These are phyloP conservation scores for Vanessa atalanta DNA, from an alignment of 1,140 invertebrate species.

Conservation along the genomic window DNA sequence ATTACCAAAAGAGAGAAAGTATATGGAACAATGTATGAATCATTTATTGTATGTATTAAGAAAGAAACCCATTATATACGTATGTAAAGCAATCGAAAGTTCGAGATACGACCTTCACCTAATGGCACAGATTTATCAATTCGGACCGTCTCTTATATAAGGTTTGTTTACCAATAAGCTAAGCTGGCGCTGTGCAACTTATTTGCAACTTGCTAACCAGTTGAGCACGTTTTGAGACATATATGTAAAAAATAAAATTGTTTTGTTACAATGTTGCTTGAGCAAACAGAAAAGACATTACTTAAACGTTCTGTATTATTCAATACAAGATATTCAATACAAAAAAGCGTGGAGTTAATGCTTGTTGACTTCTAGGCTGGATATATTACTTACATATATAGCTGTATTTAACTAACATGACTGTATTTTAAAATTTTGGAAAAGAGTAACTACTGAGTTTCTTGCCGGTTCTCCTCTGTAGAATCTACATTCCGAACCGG, in stretches of 20 bases:
- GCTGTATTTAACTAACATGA: too few relatives aligned
- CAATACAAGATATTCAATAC: too few relatives aligned
- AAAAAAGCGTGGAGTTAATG: too few relatives aligned
- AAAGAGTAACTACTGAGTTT: too few relatives aligned
- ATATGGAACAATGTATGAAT: background rate
- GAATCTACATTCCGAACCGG: too few relatives aligned
- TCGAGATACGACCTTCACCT: conserved; percentile 66
- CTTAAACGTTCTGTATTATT: background rate
- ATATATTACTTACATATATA: too few relatives aligned
- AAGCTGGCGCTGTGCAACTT: conserved; percentile 25
- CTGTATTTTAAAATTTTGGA: too few relatives aligned
- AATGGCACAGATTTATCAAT: conserved; percentile 52
- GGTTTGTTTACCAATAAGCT: conserved; percentile 62
- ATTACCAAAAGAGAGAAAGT: background rate
- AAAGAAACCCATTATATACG: conserved; percentile 1
- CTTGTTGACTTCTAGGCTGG: too few relatives aligned
- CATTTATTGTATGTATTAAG: background rate
- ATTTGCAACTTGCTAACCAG: conserved; percentile 24
- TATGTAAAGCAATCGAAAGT: conserved; percentile 49
- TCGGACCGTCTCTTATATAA: conserved; percentile 56
- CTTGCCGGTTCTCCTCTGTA: too few relatives aligned
- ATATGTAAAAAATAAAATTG: background rate
- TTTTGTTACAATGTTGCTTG: background rate
- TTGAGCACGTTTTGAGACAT: conserved; percentile 10
- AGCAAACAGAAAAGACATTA: background rate